Evolutionary conservation across 2,888 invertebrate species (phyloP), one percentile per base, ranked within the genome.

Genomic region (Caenorhabditis sp.): DNA sequence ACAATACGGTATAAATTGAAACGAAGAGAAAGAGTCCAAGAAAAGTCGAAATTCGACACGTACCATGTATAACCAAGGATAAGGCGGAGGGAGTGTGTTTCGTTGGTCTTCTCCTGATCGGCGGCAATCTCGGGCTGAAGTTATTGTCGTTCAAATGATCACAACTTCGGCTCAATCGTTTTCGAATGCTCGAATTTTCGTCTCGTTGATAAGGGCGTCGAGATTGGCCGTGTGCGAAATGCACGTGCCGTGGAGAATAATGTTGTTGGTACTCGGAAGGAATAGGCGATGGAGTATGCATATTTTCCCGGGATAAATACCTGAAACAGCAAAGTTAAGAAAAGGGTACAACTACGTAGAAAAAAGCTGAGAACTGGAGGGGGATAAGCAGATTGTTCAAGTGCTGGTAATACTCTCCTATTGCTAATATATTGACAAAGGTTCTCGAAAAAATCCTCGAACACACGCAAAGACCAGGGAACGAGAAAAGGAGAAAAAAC

Each of bases 101-200:
- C 0, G 81, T 81, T 11, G 79, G 78, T 59, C 79, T 56, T 53
- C 81, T 70, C 55, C 81, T 65, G 59, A 81, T 81, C 1, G 81
- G 81, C 52, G 81, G 81, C 20, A 81, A 72, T 56, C 81, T 74
- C 30, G 79, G 81, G 20, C 75, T 79, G 45, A 81, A 77, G 15
- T 68, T 52, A 24, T 52, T 41, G 37, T 77, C 79, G 30, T 78
- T 78, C 20, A 81, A 32, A 61, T 81, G 81, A 43, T 81, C 81
- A 59, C 81, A 81, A 53, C 79, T 79, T 17, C 75, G 56, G 55
- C 79, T 79, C 27, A 79, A 52, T 53, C 81, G 74, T 56, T 78
- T 79, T 45, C 79, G 71, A 35, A 71, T 75, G 32, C 45, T 70
- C 32, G 71, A 46, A 22, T 46, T 48, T 46, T 62, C 63, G 52